Conservation (phyloP, 2,888 invertebrate genomes). For the Noctua pronuba region DNA sequence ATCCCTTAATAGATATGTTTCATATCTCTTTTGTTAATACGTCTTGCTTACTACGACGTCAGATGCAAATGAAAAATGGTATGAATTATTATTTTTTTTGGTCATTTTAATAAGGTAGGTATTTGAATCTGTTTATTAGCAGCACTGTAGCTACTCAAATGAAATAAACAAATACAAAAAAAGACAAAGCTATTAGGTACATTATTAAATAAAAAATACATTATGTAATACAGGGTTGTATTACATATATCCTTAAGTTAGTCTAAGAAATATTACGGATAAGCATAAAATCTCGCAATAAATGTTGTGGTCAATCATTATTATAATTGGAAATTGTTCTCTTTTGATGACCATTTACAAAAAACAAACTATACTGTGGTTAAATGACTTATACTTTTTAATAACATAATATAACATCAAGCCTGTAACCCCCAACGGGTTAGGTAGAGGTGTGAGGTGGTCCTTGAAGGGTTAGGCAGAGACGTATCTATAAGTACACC, state of each 20-base stretch:
- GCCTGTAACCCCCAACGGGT: too few species aligned
- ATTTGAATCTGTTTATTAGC: not conserved
- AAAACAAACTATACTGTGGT: not conserved
- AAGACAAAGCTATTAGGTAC: too few species aligned
- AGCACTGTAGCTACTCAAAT: not conserved
- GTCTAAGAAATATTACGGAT: not conserved
- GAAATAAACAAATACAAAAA: not conserved
- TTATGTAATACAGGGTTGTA: too few species aligned
- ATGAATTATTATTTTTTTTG: not conserved
- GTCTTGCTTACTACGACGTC: not conserved
- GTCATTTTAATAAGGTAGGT: too few species aligned
- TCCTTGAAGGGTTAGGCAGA: too few species aligned
- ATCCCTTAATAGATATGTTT: not conserved
- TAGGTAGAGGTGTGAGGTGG: too few species aligned
- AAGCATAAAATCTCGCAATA: not conserved
- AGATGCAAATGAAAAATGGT: not conserved
- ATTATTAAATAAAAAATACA: too few species aligned
- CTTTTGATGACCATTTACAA: not conserved
- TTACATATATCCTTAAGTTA: not conserved
- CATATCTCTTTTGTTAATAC: not conserved
- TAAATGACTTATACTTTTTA: not conserved
- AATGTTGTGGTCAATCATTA: not conserved
- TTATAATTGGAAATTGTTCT: not conserved
- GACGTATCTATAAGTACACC: too few species aligned
- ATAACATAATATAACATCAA: too few species aligned